A percentile compares a stretch with the other conserved stretches of the same genome.
Conservation (phyloP, 2,888 invertebrate genomes). For the Halictus quadricinctus region DNA sequence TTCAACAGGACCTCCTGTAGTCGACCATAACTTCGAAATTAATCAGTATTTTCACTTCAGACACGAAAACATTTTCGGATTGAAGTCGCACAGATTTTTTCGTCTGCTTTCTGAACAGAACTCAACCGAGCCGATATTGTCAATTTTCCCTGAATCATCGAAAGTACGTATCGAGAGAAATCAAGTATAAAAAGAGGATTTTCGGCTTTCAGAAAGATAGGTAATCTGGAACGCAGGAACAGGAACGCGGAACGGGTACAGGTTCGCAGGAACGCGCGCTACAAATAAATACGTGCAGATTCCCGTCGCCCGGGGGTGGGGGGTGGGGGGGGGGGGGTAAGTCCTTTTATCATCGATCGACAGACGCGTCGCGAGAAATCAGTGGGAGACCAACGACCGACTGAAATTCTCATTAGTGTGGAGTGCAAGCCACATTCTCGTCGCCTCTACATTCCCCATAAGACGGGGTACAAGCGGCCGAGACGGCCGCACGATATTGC, state of each 20-base stretch:
- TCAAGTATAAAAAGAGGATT: not conserved
- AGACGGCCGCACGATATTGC: slow-evolving; percentile 57
- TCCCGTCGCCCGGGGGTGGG: not conserved
- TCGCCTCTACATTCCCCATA: slow-evolving; percentile 50
- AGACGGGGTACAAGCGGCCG: slow-evolving; percentile 53
- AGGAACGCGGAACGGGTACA: too few species aligned
- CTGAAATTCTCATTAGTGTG: slow-evolving; percentile 65
- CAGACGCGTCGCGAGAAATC: slow-evolving; percentile 14
- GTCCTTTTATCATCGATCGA: not conserved
- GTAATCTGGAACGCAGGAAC: too few species aligned
- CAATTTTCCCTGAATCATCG: not conserved
- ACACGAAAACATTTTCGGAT: not conserved
- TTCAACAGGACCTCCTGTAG: too few species aligned
- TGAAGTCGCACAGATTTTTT: not conserved
- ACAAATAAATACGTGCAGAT: not conserved
- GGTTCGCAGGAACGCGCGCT: not conserved
- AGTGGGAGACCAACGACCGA: slow-evolving; percentile 26
- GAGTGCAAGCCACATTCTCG: slow-evolving; percentile 42
- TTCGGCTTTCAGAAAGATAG: not conserved
- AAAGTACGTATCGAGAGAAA: not conserved
- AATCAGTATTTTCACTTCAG: not conserved
- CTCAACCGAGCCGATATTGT: not conserved
- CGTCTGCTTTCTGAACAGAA: not conserved
- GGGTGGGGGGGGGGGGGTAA: too few species aligned
- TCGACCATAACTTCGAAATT: not conserved